A percentile compares a stretch with the other conserved stretches of the same genome.
These are phyloP conservation scores for Sarcophaga variegata DNA, from an alignment of 2,888 invertebrate genomes.

Conservation along the genomic window DNA sequence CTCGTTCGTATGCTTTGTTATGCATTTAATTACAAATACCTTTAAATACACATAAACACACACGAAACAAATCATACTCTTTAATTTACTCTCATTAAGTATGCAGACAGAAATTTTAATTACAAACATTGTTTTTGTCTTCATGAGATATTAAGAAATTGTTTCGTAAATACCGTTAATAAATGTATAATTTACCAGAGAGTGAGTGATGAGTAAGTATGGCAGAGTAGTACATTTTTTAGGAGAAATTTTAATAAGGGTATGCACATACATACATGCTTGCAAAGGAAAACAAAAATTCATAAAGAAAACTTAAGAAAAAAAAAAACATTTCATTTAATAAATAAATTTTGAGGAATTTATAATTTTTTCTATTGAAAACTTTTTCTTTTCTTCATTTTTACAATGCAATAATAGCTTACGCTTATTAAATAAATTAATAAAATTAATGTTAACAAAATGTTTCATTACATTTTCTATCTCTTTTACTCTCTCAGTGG, in stretches of 20 bases:
- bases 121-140: background rate
- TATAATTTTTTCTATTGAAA: background rate
- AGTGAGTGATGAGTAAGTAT: background rate
- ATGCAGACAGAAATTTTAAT: no score
- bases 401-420: no score
- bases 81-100: no score
- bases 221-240: constrained; percentile 10
- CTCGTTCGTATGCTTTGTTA: no score
- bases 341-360: background rate
- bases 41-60: no score
- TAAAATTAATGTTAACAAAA: no score
- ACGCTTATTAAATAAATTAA: background rate
- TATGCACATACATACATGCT: background rate
- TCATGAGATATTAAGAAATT: background rate
- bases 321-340: no score
- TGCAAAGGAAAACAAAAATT: no score
- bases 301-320: no score
- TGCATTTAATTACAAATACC: no score
- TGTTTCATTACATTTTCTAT: no score
- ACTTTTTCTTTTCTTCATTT: background rate
- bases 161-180: constrained; percentile 25
- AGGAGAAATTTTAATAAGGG: constrained; percentile 25
- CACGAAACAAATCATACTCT: no score
- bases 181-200: constrained; percentile 40
- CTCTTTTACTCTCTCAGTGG: background rate